Evolutionary conservation across 2,797 vertebrate genomes (phyloP).

Genomic region (Pipistrellus pygmaeus): DNA sequence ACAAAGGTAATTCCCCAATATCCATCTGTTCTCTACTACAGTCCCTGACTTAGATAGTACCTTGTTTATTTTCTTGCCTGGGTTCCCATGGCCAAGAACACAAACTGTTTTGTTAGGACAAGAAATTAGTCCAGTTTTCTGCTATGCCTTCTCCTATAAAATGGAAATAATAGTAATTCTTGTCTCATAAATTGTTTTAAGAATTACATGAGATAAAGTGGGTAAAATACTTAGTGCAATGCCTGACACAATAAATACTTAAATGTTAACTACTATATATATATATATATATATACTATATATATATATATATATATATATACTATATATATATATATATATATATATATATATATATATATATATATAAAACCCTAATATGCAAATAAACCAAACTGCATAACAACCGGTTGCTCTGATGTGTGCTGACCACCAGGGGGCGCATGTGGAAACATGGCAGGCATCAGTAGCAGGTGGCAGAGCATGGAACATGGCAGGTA

Average conservation of each 20-base stretch:
- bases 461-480: no score
- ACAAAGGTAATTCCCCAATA: conserved; percentile 34
- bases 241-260: neutral
- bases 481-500: no score
- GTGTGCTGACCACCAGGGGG: no score
- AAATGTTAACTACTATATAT: neutral
- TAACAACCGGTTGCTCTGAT: no score
- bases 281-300: no score
- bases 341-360: no score
- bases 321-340: neutral
- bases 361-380: no score
- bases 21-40: neutral
- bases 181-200: conserved; percentile 15
- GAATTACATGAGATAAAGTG: neutral
- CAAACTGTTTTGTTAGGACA: neutral
- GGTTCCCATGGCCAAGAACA: neutral
- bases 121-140: neutral
- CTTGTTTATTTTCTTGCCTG: conserved; percentile 47
- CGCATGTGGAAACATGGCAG: no score
- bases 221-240: neutral
- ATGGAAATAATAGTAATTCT: neutral
- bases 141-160: neutral
- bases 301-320: no score
- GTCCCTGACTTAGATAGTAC: neutral
- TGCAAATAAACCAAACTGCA: no score